Base-by-base conservation (phyloP, 1,140 invertebrate species). In the Orchestia grillus region DNA sequence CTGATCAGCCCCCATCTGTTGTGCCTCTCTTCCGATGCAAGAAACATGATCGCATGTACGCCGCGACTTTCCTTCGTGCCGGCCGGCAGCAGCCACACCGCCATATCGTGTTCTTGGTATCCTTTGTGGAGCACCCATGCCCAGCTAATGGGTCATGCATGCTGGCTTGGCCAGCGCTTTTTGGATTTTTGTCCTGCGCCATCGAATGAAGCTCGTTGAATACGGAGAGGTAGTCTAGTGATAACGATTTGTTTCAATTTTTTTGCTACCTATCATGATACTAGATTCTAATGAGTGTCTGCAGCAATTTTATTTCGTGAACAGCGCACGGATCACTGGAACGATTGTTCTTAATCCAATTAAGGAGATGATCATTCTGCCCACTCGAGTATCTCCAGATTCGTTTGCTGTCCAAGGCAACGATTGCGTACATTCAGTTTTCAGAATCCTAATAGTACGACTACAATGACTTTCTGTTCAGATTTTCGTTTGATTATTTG, bases 41-140 rank as follows among this genome's bases (percentile, higher is more conserved):
- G 88, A 90, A 90, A 90, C 88, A 90, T 90, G 88, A 90, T 90
- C 88, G 43, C 88, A 90, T 90, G 88, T 44, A 42, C 88, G 88
- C 88, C 28, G 43, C 42, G 41, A 28, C 62, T 77, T 77, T 28
- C 28, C 62, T 77, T 28, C 36, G 15, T 3, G 28, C 47, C 62
- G 28, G 62, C 62, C 15, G 3, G 62, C 62, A 77, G 62, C 62
- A 77, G 62, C 62, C 28, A 77, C 11, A 77, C 62, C 11, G 19
- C 11, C 28, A 77, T 77, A 77, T 77, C 62, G 36, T 77, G 62
- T 77, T 77, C 62, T 77, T 19, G 62, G 28, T 19, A 28, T 77
- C 62, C 28, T 77, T 77, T 77, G 62, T 77, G 36, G 62, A 23
- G 62, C 62, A 77, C 62, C 28, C 62, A 77, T 77, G 11, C 62